Evolutionary conservation across 2,113 vertebrate species (phyloP), one percentile per base, ranked within the genome.

Genomic region (Pelmatolapia mariae): DNA sequence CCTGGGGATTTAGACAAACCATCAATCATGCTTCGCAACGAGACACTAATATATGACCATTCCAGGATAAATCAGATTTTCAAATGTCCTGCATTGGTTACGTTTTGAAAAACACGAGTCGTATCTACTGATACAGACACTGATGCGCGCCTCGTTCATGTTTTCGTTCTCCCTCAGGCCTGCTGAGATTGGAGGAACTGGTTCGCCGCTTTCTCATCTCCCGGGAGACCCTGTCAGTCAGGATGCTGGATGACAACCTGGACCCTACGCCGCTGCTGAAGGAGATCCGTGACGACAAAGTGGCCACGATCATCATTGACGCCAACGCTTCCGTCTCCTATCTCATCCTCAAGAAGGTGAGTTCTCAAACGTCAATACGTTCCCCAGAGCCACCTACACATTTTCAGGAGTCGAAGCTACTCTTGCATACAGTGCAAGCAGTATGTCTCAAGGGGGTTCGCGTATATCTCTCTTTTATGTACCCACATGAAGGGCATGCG

Each of bases 211-310:
- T 99, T 87, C 97, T 98, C 73, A 99, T 99, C 97, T 98, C 98
- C 63, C 97, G 98, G 95, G 98, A 99, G 92, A 98, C 98, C 0
- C 95, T 99, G 89, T 98, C 98, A 1, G 96, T 99, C 94, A 96
- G 98, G 87, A 98, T 99, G 97, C 95, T 99, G 86, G 98, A 98
- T 1, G 97, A 98, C 88, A 97, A 96, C 95, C 96, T 97, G 83
- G 98, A 99, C 92, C 98, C 98, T 19, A 99, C 98, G 0, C 97
- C 98, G 0, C 93, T 99, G 83, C 96, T 99, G 87, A 99, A 99
- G 94, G 98, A 99, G 96, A 99, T 99, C 90, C 97, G 98, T 1
- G 98, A 99, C 1, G 98, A 99, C 96, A 99, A 98, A 94, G 96
- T 99, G 89, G 97, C 97, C 80, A 98, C 98, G 90, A 98, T 99